Conservation (phyloP, 92 coral and sea anemone species). For the Parazoanthus swiftii region DNA sequence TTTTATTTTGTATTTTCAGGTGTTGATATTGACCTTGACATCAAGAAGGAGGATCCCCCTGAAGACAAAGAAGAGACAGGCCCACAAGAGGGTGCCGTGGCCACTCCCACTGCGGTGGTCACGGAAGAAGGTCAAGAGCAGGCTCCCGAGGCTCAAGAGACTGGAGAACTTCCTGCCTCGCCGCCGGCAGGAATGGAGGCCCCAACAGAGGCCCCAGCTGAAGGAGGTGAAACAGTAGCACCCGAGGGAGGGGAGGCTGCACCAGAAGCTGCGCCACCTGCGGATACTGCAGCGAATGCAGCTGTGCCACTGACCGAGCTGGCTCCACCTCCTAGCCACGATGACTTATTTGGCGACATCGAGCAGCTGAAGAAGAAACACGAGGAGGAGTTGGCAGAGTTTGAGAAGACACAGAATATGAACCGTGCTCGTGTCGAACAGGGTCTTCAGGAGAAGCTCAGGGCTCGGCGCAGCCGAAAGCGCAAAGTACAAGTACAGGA, state of each 20-base stretch:
- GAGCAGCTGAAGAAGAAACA: slow-evolving; percentile 91
- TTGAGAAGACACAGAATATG: slow-evolving; percentile 88
- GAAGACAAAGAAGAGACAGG: slow-evolving; percentile 51
- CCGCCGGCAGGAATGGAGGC: slow-evolving; percentile 9
- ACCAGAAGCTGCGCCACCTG: slow-evolving; percentile 40
- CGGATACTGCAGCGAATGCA: slow-evolving; percentile 11
- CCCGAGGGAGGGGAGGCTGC: slow-evolving; percentile 37
- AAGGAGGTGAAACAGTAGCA: slow-evolving; percentile 28
- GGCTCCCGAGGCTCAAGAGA: slow-evolving; percentile 78
- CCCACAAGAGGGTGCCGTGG: slow-evolving; percentile 54
- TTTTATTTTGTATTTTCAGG: not conserved
- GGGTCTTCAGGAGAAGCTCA: slow-evolving; percentile 89
- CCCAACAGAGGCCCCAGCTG: slow-evolving; percentile 52
- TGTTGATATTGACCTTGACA: slow-evolving; percentile 45
- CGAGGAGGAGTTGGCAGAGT: slow-evolving; percentile 93
- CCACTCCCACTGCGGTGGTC: slow-evolving; percentile 69
- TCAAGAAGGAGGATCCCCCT: slow-evolving; percentile 66
- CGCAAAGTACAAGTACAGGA: slow-evolving; percentile 77
- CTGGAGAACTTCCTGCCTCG: slow-evolving; percentile 50
- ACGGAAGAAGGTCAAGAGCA: slow-evolving; percentile 81
- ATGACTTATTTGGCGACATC: slow-evolving; percentile 89
- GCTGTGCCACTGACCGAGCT: slow-evolving; percentile 76
- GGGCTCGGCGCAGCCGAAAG: slow-evolving; percentile 84
- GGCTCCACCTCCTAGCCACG: slow-evolving; percentile 84
- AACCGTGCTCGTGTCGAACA: slow-evolving; percentile 92